These are phyloP conservation scores for Sylvicola fuscatus DNA, from an alignment of 2,888 invertebrate species.

Conservation along the genomic window DNA sequence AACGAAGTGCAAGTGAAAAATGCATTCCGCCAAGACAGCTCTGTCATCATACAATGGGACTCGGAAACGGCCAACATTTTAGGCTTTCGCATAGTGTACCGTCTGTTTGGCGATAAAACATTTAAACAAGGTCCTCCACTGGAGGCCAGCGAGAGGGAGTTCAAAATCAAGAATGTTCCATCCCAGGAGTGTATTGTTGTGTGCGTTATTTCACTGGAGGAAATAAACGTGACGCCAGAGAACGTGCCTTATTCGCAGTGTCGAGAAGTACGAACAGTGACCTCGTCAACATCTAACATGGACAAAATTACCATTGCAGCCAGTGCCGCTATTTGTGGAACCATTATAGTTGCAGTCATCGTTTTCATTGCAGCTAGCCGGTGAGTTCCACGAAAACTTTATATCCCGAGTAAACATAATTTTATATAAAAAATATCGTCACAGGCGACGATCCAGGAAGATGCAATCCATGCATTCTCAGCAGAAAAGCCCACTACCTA, in stretches of 20 bases:
- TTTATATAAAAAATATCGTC: slow-evolving; percentile 2
- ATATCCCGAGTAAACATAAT: neutral
- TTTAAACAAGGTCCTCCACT: slow-evolving; percentile 81
- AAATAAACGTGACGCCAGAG: slow-evolving; percentile 69
- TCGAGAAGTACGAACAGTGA: slow-evolving; percentile 70
- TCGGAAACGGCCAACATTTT: slow-evolving; percentile 69
- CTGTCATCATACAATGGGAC: slow-evolving; percentile 82
- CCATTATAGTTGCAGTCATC: slow-evolving; percentile 75
- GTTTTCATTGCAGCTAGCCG: slow-evolving; percentile 73
- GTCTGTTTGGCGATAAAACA: slow-evolving; percentile 72
- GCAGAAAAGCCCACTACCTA: slow-evolving; percentile 41
- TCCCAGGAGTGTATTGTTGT: slow-evolving; percentile 87
- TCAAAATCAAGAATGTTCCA: slow-evolving; percentile 83
- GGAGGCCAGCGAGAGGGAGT: slow-evolving; percentile 75
- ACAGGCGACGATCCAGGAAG: slow-evolving; percentile 48
- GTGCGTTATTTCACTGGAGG: slow-evolving; percentile 79
- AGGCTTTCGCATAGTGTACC: slow-evolving; percentile 76
- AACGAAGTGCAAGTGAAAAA: slow-evolving; percentile 70
- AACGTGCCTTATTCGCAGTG: slow-evolving; percentile 72
- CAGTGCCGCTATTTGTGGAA: slow-evolving; percentile 81
- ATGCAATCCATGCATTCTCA: slow-evolving; percentile 52
- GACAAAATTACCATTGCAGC: slow-evolving; percentile 90
- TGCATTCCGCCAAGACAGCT: slow-evolving; percentile 61
- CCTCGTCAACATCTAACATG: slow-evolving; percentile 71
- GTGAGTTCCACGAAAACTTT: slow-evolving; percentile 11